Base-by-base conservation (phyloP, 2,888 invertebrate species). In the Scaptomyza reducta region DNA sequence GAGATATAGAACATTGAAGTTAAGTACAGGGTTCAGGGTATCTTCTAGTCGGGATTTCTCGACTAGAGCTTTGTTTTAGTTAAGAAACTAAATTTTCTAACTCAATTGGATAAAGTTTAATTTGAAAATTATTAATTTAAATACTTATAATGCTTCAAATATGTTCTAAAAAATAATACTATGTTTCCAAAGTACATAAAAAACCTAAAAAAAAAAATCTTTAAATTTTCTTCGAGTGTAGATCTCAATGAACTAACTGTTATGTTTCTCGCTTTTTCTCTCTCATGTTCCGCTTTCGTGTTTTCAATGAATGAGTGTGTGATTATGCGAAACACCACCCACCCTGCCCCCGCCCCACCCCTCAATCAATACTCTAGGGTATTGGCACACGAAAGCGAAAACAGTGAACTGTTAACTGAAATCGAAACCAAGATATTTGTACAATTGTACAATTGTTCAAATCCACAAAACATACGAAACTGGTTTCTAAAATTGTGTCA, bases 401-500 rank as follows among this genome's bases (percentile, higher is more conserved):
- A 65, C 45, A 49, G 62, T 77, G 67, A 64, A 42, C 38, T 50
- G 49, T 77, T 70, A 67, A 42, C 40, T 50, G 46, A 65, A 67
- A 69, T 40, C 51, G 51, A 77, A 79, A 71, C 57, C 51, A 53
- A 74, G 72, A 7, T 33, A 2, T 5, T 10, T 35, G 33, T 35
- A 63, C 27, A 13, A 25, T 35, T 35, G 22, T 13, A 13, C 14
- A 35, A 58, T 59, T 49, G 33, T 49, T 40, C 9, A 63, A 68
- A 67, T 57, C 29, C 45, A 56, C 64, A 16, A 40, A 40, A 40
- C 13, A 63, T 54, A 29, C 64, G 63, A 83, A 84, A 84, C 84
- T 79, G 84, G 84, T 85, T 84, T 76, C 70, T 27, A 71, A 84
- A 85, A 81, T 83, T 85, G 84, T 85, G 84, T 85, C 84, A 85